phyloP scores from a whole-genome alignment of 2,888 invertebrate species.

The Eutolmus rufibarbis region DNA sequence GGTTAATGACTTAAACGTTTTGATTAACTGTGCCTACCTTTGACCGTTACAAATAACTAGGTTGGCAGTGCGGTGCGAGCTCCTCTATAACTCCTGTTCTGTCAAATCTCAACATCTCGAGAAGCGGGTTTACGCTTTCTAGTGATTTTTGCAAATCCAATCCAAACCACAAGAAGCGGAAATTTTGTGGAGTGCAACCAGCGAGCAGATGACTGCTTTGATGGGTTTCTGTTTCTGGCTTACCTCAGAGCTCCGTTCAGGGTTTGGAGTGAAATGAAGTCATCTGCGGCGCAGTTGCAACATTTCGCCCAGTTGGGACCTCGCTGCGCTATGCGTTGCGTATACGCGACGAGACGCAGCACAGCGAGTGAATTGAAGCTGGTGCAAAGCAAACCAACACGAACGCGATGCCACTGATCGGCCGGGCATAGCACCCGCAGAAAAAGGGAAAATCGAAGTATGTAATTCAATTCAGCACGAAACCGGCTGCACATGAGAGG shows the following conservation, averaged over 20 bases:
- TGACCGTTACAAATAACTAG: not conserved
- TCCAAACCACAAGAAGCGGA: not conserved
- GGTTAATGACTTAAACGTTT: not conserved
- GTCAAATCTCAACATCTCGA: not conserved
- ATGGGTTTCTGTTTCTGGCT: not conserved
- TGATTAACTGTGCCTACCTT: no score
- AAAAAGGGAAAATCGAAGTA: slow-evolving; percentile 19
- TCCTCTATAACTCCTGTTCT: not conserved
- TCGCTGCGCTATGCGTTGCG: not conserved
- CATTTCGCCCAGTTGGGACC: not conserved
- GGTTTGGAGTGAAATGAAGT: not conserved
- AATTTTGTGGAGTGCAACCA: not conserved
- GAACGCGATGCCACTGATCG: not conserved
- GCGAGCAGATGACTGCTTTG: not conserved
- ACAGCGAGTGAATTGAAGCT: not conserved
- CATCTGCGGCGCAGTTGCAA: slow-evolving; percentile 16
- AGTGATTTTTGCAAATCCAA: not conserved
- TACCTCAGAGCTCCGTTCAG: not conserved
- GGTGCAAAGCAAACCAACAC: not conserved
- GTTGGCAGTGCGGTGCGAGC: not conserved
- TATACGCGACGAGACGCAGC: not conserved
- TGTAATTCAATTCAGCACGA: not conserved
- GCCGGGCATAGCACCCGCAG: slow-evolving; percentile 8
- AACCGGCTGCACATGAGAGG: not conserved
- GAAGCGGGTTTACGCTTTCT: not conserved